Conservation (phyloP, 2,888 invertebrate genomes). For the Omphaloscelis lunosa region DNA sequence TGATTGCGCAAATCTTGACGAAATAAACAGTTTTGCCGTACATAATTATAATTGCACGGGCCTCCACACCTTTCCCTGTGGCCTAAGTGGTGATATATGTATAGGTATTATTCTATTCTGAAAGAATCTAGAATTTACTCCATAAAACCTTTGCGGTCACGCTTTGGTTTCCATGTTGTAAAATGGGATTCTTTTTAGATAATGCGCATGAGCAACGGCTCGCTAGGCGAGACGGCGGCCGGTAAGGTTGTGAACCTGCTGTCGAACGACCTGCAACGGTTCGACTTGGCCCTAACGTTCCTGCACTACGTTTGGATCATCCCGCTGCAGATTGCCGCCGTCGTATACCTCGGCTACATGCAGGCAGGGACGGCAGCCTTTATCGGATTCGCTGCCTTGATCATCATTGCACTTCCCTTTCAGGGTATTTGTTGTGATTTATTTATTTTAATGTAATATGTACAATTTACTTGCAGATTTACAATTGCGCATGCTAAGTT, state of each 20-base stretch:
- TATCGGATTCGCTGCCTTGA: constrained; percentile 92
- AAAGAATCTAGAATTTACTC: background rate
- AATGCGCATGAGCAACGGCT: constrained; percentile 88
- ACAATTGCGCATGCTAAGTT: background rate
- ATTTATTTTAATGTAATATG: background rate
- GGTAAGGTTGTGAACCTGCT: constrained; percentile 97
- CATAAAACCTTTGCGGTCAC: background rate
- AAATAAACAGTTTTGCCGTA: background rate
- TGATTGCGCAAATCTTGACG: background rate
- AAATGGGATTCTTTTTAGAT: constrained; percentile 68
- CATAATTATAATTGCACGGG: background rate
- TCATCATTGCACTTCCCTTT: constrained; percentile 94
- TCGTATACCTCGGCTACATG: constrained; percentile 93
- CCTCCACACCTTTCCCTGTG: background rate
- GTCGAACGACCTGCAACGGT: constrained; percentile 96
- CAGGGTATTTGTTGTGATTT: constrained; percentile 90
- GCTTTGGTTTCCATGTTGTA: background rate
- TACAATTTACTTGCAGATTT: background rate
- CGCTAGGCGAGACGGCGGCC: constrained; percentile 95
- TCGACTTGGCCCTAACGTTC: constrained; percentile 94
- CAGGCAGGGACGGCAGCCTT: constrained; percentile 92
- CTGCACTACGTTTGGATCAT: constrained; percentile 96
- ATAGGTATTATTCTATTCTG: background rate
- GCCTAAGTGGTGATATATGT: background rate
- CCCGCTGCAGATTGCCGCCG: constrained; percentile 92